phyloP scores from a whole-genome alignment of 2,113 vertebrate genomes.

The Mormyrus lacerda region DNA sequence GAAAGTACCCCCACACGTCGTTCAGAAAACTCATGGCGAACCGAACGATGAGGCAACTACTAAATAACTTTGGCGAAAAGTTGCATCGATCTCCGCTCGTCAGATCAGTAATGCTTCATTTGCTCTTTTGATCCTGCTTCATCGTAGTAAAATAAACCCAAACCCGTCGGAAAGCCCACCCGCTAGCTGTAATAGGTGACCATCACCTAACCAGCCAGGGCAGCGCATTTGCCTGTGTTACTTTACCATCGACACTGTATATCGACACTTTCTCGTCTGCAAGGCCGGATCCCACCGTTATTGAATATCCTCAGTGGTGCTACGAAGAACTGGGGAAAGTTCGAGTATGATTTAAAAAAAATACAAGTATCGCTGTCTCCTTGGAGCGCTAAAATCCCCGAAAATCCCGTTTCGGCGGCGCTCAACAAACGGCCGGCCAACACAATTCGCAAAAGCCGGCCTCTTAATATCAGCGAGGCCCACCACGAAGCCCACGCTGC shows the following conservation, averaged over 20 bases:
- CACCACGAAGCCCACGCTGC: background rate
- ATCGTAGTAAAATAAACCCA: background rate
- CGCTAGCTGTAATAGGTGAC: background rate
- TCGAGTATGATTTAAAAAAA: background rate
- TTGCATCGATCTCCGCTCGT: background rate
- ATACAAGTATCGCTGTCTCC: background rate
- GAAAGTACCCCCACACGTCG: slow-evolving; percentile 47
- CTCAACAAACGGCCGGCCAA: background rate
- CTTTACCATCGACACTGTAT: background rate
- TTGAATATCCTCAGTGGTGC: background rate
- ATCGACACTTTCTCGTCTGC: background rate
- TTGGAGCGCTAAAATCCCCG: background rate
- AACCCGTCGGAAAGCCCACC: background rate
- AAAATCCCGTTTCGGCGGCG: background rate
- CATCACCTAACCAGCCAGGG: background rate
- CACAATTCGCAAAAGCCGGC: background rate
- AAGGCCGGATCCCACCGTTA: background rate
- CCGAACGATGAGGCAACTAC: background rate
- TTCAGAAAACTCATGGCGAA: slow-evolving; percentile 64
- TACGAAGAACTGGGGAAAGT: background rate
- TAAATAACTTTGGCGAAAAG: background rate
- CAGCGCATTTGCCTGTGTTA: background rate
- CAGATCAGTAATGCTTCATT: background rate
- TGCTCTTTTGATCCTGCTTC: background rate
- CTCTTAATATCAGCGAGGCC: background rate